phyloP scores from a whole-genome alignment of 2,797 vertebrate species.

The Poeciliopsis presidionis region DNA sequence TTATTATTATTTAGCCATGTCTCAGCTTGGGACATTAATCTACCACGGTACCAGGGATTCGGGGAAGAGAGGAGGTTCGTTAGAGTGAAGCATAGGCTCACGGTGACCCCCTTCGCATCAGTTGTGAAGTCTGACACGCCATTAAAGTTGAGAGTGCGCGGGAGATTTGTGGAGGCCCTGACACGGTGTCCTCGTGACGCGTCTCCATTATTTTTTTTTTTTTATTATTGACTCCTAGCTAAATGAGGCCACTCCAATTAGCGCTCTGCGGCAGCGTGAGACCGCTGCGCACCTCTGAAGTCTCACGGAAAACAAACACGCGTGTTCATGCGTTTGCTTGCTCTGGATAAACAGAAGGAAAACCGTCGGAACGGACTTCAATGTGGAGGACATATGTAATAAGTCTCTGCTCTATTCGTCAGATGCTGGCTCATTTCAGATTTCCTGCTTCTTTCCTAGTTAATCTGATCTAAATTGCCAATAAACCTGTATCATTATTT shows the following conservation, averaged over 20 bases:
- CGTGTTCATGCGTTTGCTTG: background rate
- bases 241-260: constrained; percentile 84
- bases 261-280: constrained; percentile 66
- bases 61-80: constrained; percentile 62
- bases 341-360: constrained; percentile 1
- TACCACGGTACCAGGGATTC: constrained; percentile 11
- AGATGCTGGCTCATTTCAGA: background rate
- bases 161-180: constrained; percentile 82
- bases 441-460: background rate
- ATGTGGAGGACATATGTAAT: background rate
- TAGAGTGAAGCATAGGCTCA: constrained; percentile 77
- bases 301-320: constrained; percentile 11
- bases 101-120: constrained; percentile 77
- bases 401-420: background rate
- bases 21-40: constrained; percentile 73
- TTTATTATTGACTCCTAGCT: constrained; percentile 76
- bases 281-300: constrained; percentile 59
- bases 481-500: background rate
- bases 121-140: constrained; percentile 75
- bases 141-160: constrained; percentile 68
- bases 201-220: constrained; percentile 16
- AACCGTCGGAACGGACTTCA: background rate
- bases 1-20: constrained; percentile 49
- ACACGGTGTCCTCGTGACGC: constrained; percentile 74
- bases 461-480: background rate